phyloP scores from a whole-genome alignment of 2,888 invertebrate species.

The Spisula subtruncata region DNA sequence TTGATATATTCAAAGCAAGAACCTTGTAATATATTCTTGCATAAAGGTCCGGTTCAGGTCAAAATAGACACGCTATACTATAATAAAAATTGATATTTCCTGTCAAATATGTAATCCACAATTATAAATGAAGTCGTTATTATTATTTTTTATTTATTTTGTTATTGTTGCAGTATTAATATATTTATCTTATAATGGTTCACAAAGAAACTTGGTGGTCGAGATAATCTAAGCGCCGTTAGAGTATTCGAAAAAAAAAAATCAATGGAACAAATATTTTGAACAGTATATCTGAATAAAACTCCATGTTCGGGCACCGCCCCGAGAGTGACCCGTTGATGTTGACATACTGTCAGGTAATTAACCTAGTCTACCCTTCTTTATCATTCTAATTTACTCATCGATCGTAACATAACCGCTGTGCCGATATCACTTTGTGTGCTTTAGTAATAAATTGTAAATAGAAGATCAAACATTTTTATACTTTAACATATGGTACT shows the following conservation, averaged over 20 bases:
- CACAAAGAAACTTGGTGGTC: too few species aligned
- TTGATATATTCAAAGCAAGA: too few species aligned
- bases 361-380: background rate
- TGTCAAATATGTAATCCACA: too few species aligned
- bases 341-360: background rate
- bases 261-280: background rate
- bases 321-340: background rate
- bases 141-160: too few species aligned
- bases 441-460: background rate
- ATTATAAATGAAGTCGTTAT: too few species aligned
- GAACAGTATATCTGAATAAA: background rate
- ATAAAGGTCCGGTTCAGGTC: too few species aligned
- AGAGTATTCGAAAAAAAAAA: background rate
- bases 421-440: background rate
- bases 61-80: too few species aligned
- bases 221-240: background rate
- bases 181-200: too few species aligned
- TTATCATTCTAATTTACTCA: background rate
- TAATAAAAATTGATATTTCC: too few species aligned
- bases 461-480: background rate
- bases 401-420: background rate
- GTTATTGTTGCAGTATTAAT: too few species aligned
- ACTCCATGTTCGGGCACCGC: background rate
- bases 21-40: too few species aligned
- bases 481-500: conserved; percentile 2